Base-by-base conservation (phyloP, 2,113 vertebrate genomes). In the Pollachius pollachius region DNA sequence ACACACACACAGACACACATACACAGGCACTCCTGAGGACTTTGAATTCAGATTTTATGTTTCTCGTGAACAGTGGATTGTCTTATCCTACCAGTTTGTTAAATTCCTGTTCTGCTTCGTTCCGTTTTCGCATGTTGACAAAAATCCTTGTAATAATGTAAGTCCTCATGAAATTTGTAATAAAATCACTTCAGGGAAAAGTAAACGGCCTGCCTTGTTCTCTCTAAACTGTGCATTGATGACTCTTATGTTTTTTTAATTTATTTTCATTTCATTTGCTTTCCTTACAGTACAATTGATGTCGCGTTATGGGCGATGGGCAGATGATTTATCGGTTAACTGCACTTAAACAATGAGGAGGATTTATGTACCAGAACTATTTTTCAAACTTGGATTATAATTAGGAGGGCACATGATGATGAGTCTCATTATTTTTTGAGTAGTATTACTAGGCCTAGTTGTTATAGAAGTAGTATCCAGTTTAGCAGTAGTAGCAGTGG, bases 91-190 rank as follows among this genome's bases (percentile, higher is more conserved):
- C 84, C 82, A 77, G 94, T 94, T 93, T 87, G 90, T 90, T 92
- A 80, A 89, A 88, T 79, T 90, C 87, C 87, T 89, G 92, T 92
- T 94, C 87, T 80, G 85, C 92, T 92, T 93, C 52, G 85, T 92
- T 92, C 90, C 72, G 89, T 93, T 92, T 93, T 85, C 89, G 93
- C 93, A 94, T 94, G 93, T 92, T 91, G 89, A 91, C 87, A 92
- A 92, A 89, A 89, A 94, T 91, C 95, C 92, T 94, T 98, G 96
- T 99, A 98, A 98, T 97, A 88, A 84, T 89, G 86, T 89, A 98
- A 97, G 94, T 94, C 94, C 94, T 93, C 88, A 89, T 91, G 93
- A 95, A 96, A 93, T 98, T 97, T 98, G 94, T 96, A 97, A 97
- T 98, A 98, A 98, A 94, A 98, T 94, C 84, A 91, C 87, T 92